phyloP scores from a whole-genome alignment of 1,140 invertebrate genomes.

The Ladona fulva region DNA sequence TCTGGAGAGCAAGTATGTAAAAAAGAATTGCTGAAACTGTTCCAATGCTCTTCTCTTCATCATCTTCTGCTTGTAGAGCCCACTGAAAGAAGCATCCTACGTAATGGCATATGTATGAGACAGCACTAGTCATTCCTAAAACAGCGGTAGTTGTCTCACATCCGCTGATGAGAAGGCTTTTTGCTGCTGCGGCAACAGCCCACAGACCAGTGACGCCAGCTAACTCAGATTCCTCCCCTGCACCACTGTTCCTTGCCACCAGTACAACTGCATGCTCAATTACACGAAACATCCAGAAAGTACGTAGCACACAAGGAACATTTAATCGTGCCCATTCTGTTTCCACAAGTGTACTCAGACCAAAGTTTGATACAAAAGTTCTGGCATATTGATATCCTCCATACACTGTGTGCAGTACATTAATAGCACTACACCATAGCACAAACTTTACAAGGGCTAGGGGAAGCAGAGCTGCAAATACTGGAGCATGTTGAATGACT shows the following conservation, averaged over 20 bases:
- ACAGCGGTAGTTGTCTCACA: constrained; percentile 85
- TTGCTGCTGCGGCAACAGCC: constrained; percentile 34
- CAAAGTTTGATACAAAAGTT: constrained; percentile 66
- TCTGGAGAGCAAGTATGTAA: constrained; percentile 87
- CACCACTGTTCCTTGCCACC: constrained; percentile 35
- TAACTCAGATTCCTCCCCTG: constrained; percentile 20
- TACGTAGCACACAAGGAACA: constrained; percentile 74
- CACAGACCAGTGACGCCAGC: constrained; percentile 12
- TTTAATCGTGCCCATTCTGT: constrained; percentile 79
- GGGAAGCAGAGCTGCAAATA: constrained; percentile 58
- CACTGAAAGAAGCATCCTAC: constrained; percentile 81
- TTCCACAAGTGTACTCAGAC: constrained; percentile 72
- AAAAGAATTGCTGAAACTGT: constrained; percentile 90
- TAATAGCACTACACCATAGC: constrained; percentile 54
- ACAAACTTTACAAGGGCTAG: constrained; percentile 59
- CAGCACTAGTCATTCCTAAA: constrained; percentile 82
- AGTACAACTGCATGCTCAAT: constrained; percentile 47
- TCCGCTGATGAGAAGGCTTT: constrained; percentile 68
- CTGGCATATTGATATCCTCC: constrained; percentile 58
- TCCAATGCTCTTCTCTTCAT: constrained; percentile 76
- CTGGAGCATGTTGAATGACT: constrained; percentile 53
- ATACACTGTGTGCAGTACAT: constrained; percentile 56
- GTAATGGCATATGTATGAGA: constrained; percentile 80
- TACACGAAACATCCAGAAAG: constrained; percentile 77
- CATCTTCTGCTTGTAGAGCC: constrained; percentile 70